Evolutionary conservation across 2,888 invertebrate species (phyloP).

Genomic region (Hydrotaea diabolus): DNA sequence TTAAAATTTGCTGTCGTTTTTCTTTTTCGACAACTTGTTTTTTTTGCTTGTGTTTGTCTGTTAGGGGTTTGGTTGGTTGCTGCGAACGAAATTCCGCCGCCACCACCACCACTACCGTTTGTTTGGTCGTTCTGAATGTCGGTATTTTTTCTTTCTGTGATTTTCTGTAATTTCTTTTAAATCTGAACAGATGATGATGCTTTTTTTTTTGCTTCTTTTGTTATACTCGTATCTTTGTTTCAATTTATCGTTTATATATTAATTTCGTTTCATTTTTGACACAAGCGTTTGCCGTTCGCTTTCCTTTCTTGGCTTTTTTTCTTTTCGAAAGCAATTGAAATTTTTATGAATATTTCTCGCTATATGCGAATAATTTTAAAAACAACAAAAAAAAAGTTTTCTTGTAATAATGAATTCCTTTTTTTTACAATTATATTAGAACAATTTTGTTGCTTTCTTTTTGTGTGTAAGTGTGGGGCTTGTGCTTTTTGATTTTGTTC

Average conservation of each 20-base stretch:
- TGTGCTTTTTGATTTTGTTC: conserved; percentile 32
- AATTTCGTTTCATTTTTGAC: neutral
- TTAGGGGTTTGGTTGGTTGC: neutral
- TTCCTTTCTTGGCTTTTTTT: neutral
- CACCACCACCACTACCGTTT: neutral
- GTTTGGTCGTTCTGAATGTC: neutral
- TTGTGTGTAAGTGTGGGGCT: too few relatives aligned
- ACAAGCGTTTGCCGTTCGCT: neutral
- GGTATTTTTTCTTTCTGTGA: too few relatives aligned
- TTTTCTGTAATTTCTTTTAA: neutral
- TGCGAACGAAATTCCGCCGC: neutral
- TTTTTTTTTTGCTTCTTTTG: too few relatives aligned
- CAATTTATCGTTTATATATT: neutral
- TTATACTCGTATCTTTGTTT: neutral
- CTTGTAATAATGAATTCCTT: conserved; percentile 31
- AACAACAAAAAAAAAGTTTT: conserved; percentile 20
- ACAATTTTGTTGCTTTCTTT: conserved; percentile 29
- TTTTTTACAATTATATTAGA: conserved; percentile 30
- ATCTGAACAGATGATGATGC: conserved; percentile 24
- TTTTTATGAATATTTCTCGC: too few relatives aligned
- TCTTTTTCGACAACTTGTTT: neutral
- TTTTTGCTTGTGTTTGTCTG: neutral
- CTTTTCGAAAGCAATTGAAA: neutral
- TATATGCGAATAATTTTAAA: conserved; percentile 18
- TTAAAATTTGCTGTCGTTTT: neutral